Evolutionary conservation across 2,888 invertebrate species (phyloP), one percentile per base, ranked within the genome.

Genomic region (Hydropsyche betteni): DNA sequence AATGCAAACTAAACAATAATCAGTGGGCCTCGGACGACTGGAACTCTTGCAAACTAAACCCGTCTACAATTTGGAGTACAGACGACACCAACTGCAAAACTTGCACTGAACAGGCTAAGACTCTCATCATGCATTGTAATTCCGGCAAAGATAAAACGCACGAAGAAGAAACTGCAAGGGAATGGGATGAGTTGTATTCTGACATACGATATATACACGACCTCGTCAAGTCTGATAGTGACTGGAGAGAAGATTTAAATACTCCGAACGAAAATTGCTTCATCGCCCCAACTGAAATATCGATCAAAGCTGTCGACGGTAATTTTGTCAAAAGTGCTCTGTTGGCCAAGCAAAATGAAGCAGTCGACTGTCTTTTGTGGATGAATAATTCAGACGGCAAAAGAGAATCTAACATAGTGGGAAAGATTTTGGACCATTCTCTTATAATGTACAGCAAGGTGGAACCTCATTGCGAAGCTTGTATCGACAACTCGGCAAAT

Each of bases 101-200:
- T n/a, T 85, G 85, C 77, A 77, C 82, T 74, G 80, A 80, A 12
- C 72, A 74, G n/a, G 75, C 68, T 68, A 80, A 74, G 80, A 81
- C 80, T 78, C 78, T 52, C 78, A 79, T 64, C 71, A 77, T 69
- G 74, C 79, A 80, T 69, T 80, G 79, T 58, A 81, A 50, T 81
- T 81, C 53, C 68, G 69, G 80, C 81, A 55, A 81, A 77, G 36
- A 83, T 52, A 36, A 71, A 51, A 71, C 71, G 7, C 72, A 69
- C 70, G 74, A 73, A 50, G 89, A 88, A 80, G 90, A 90, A 82
- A 83, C 87, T 80, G 84, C 86, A 79, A 87, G 88, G 81, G 90
- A 90, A 81, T 90, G 90, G 82, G 90, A 90, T 82, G 89, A 90
- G 84, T 84, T 91, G 82, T 84, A 90, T 81, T 86, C 88, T 51